Evolutionary conservation across 2,888 invertebrate species (phyloP), one percentile per base, ranked within the genome.

Genomic region (Euplagia quadripunctaria): DNA sequence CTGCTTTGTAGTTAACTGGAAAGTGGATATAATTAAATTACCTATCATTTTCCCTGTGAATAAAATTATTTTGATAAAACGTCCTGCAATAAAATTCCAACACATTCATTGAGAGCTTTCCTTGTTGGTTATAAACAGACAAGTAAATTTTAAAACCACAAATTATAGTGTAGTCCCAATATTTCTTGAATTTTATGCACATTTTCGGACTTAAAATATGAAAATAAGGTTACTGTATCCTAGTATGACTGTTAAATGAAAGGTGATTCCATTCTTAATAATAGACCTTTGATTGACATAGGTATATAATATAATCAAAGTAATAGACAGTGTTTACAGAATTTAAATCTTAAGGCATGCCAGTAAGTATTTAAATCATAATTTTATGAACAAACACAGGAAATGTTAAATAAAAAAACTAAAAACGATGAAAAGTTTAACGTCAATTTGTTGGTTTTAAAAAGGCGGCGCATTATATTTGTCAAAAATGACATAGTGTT

Each of bases 201-300:
- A 70, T 76, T 77, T 75, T 58, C 51, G 12, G 51, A 65, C 31
- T 64, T 63, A 52, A 68, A 46, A n/a, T 58, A 17, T 12, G 11
- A 61, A 49, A 52, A 64, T 55, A 68, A 55, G 41, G 51, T 58
- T 68, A 52, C 67, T 52, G 20, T 68, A 71, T n/a, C 61, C 61
- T 67, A 64, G 67, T 43, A 66, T 74, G 63, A 74, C 20, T 74
- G 65, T 42, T 77, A 74, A 73, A 71, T 75, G 64, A 61, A 76
- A 81, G 78, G 78, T 82, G 76, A 85, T 82, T 75, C 70, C 52
- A 64, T 55, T 61, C 31, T 42, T 17, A 42, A 31, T 16, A 42
- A 66, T 43, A 64, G 41, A 55, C 61, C n/a, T n/a, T n/a, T n/a
- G n/a, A n/a, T n/a, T n/a, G n/a, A n/a, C n/a, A n/a, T n/a, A n/a